Evolutionary conservation across 2,797 vertebrate species (phyloP).

Genomic region (Sparus aurata): DNA sequence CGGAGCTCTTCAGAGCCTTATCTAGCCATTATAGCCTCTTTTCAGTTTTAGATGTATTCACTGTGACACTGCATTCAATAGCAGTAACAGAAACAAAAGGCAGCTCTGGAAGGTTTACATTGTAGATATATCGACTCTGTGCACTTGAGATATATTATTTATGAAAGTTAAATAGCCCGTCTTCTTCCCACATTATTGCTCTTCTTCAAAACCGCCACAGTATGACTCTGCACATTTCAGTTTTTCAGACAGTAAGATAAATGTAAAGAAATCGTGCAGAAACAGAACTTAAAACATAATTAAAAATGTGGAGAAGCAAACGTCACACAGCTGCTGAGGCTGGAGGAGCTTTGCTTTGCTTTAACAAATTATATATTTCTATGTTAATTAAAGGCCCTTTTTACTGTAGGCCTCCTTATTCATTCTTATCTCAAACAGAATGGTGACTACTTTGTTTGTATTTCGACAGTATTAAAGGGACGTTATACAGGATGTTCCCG

Average conservation of each 20-base stretch:
- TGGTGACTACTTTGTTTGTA: no score
- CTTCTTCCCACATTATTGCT: slow-evolving; percentile 20
- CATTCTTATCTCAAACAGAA: no score
- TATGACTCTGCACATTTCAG: slow-evolving; percentile 11
- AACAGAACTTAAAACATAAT: not conserved
- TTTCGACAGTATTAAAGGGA: no score
- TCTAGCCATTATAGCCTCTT: not conserved
- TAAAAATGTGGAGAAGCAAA: not conserved
- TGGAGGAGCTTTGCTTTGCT: not conserved
- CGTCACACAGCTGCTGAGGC: not conserved
- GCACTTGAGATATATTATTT: slow-evolving; percentile 36
- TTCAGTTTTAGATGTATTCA: slow-evolving; percentile 37
- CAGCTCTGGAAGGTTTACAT: slow-evolving; percentile 22
- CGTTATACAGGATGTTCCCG: no score
- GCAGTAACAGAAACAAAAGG: slow-evolving; percentile 11
- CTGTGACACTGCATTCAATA: slow-evolving; percentile 27
- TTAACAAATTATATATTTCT: not conserved
- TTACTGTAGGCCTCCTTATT: not conserved
- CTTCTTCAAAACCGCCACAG: slow-evolving; percentile 5
- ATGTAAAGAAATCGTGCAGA: not conserved
- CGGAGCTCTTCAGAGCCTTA: slow-evolving; percentile 10
- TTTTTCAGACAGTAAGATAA: not conserved
- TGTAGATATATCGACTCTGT: slow-evolving; percentile 21
- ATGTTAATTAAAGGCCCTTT: not conserved
- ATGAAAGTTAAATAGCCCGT: slow-evolving; percentile 27